Evolutionary conservation across 2,888 invertebrate genomes (phyloP).

Genomic region (Chironomus tentans): DNA sequence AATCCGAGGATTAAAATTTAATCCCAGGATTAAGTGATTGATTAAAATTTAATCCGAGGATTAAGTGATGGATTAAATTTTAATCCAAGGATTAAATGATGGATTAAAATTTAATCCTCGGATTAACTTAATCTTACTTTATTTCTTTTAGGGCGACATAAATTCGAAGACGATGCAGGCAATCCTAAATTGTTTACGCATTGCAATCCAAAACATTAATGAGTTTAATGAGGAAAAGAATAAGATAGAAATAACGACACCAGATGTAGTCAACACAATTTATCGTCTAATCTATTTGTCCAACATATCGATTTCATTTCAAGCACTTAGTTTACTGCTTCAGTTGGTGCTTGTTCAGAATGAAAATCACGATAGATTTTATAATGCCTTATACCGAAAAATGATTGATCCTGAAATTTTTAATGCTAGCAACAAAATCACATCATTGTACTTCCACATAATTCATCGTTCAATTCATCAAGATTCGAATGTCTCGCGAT

Average conservation of each 20-base stretch:
- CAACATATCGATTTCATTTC: conserved; percentile 58
- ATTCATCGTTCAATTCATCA: conserved; percentile 74
- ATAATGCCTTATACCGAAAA: conserved; percentile 81
- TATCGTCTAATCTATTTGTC: conserved; percentile 74
- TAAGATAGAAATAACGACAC: conserved; percentile 34
- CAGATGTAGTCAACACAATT: conserved; percentile 52
- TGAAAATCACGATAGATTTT: conserved; percentile 50
- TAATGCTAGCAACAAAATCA: conserved; percentile 46
- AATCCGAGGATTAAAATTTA: neutral
- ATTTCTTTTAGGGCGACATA: conserved; percentile 54
- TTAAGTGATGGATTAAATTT: no score
- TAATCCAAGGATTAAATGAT: no score
- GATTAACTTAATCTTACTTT: neutral
- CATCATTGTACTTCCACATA: conserved; percentile 76
- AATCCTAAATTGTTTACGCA: conserved; percentile 70
- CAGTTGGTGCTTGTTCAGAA: conserved; percentile 36
- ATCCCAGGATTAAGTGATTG: neutral
- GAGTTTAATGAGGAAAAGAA: conserved; percentile 32
- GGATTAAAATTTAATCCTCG: no score
- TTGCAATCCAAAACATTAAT: conserved; percentile 46
- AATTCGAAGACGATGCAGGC: conserved; percentile 78
- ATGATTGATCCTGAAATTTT: conserved; percentile 65
- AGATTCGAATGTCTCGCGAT: conserved; percentile 61
- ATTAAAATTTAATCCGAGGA: neutral
- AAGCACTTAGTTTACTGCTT: conserved; percentile 40